Conservation (phyloP, 1,140 invertebrate genomes). For the Oryctes rhinoceros region DNA sequence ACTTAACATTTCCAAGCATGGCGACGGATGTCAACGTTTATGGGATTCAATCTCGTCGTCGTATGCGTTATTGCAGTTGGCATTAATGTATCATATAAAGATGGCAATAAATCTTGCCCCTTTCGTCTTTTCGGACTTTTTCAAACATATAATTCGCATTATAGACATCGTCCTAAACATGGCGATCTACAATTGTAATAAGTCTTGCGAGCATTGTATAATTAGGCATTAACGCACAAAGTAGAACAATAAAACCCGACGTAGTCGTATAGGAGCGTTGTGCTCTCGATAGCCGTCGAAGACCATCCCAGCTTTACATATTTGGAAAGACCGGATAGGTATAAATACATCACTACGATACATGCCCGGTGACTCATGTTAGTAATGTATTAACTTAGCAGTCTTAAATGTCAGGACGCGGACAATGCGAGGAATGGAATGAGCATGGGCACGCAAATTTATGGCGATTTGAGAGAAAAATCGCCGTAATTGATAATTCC, state of each 20-base stretch:
- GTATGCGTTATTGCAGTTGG: neutral
- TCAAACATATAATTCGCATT: conserved; percentile 34
- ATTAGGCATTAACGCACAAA: conserved; percentile 26
- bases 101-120: conserved; percentile 12
- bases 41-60: neutral
- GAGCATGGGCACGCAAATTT: conserved; percentile 47
- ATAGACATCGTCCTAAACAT: conserved; percentile 4
- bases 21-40: neutral
- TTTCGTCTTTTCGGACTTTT: neutral
- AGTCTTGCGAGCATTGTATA: conserved; percentile 28
- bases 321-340: conserved; percentile 49
- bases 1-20: no score
- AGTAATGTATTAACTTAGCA: conserved; percentile 47
- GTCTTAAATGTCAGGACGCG: conserved; percentile 45
- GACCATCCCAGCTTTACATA: conserved; percentile 49
- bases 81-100: neutral
- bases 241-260: conserved; percentile 11
- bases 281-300: conserved; percentile 37
- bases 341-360: conserved; percentile 34
- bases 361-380: conserved; percentile 45
- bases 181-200: conserved; percentile 32
- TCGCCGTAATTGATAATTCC: conserved; percentile 31
- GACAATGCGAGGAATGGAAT: conserved; percentile 47
- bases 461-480: conserved; percentile 33
- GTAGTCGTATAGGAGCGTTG: neutral